Evolutionary conservation across 2,888 invertebrate genomes (phyloP), one percentile per base, ranked within the genome.

Genomic region (Agrochola macilenta): DNA sequence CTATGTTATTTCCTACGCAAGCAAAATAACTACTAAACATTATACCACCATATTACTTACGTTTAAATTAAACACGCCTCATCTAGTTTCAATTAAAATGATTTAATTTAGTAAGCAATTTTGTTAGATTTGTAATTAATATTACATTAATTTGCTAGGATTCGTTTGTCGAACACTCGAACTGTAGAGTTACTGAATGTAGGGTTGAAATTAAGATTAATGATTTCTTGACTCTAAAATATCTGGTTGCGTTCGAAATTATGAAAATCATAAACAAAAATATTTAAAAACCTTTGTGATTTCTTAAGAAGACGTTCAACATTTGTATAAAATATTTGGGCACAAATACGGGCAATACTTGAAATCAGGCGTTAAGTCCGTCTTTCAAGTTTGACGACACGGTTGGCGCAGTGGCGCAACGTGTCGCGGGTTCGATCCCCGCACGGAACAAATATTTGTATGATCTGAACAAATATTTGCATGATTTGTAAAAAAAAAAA

Each of bases 21-120:
- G 17, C 49, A 49, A 7, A 46, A 20, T 17, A 8, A 20, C 52
- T 52, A 20, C 7, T 52, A 1, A 20, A 17, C 20, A 20, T 52
- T 8, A 8, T 20, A 66, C 9, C 46, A 26, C 20, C 1, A n/a
- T 46, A 72, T 46, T 72, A 54, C 60, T 73, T 80, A 60, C 46
- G 5, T 54, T 54, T 61, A 8, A 79, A 79, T 79, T 54, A 9
- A 66, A 14, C n/a, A 26, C 8, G 64, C 1, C 54, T 75, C 54
- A 75, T 65, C 46, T 46, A 79, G 20, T 35, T 81, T 81, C 46
- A 69, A 79, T 75, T 60, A 46, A 69, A 39, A 60, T 69, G 0
- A 23, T 54, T 75, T 49, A 57, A 80, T 79, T 79, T 11, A n/a
- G 5, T 12, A 1, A 1, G 0, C n/a, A 69, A 54, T 69, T 74